Conservation (phyloP, 2,113 vertebrate species). For the Poeciliopsis prolifica region DNA sequence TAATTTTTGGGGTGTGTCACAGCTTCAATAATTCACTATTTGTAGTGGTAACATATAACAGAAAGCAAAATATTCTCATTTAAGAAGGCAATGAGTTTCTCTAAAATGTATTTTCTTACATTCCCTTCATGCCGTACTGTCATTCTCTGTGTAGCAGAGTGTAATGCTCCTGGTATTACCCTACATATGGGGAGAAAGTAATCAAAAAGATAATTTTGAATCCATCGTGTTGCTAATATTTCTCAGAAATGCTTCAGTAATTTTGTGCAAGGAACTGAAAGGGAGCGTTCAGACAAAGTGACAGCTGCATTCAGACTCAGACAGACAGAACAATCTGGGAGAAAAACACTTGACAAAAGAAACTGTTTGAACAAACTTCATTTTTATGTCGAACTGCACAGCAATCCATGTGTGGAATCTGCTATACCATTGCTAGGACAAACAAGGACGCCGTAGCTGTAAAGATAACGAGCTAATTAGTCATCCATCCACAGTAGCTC, state of each 20-base stretch:
- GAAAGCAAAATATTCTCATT: slow-evolving; percentile 31
- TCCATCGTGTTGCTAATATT: slow-evolving; percentile 21
- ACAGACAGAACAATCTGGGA: slow-evolving; percentile 4
- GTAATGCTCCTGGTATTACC: slow-evolving; percentile 17
- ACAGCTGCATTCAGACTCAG: slow-evolving; percentile 25
- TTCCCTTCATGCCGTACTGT: neutral
- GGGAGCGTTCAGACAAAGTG: slow-evolving; percentile 21
- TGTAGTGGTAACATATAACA: neutral
- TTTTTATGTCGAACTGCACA: neutral
- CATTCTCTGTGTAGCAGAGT: slow-evolving; percentile 10
- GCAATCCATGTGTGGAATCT: neutral
- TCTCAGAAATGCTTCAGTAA: slow-evolving; percentile 20
- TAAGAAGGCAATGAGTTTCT: slow-evolving; percentile 37
- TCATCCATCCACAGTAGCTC: neutral
- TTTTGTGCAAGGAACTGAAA: slow-evolving; percentile 28
- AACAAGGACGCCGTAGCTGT: neutral
- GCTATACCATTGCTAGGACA: neutral
- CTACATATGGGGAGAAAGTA: slow-evolving; percentile 1
- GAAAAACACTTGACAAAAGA: slow-evolving; percentile 13
- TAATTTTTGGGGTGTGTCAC: neutral
- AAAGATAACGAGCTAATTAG: slow-evolving; percentile 2
- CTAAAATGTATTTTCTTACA: slow-evolving; percentile 2
- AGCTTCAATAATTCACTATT: neutral
- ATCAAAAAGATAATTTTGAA: slow-evolving; percentile 40
- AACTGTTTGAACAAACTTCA: neutral